Evolutionary conservation across 1,140 invertebrate genomes (phyloP).

Genomic region (Magallana gigas): DNA sequence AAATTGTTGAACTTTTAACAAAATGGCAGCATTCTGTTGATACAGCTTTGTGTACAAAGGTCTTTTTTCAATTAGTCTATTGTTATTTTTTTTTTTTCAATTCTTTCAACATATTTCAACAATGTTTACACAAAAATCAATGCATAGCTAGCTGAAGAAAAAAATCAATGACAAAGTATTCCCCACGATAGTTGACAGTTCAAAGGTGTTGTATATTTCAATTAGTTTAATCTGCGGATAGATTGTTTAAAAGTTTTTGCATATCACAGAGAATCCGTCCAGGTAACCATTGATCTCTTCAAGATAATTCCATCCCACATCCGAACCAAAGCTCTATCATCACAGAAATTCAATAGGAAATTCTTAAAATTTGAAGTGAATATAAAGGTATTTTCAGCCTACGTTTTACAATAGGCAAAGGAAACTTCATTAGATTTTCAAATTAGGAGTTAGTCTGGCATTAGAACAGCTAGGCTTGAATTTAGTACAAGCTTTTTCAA

Average conservation of each 20-base stretch:
- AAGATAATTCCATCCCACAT: not conserved
- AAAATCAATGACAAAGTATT: conserved; percentile 9
- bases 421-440: conserved; percentile 12
- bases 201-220: conserved; percentile 28
- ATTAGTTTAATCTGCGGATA: conserved; percentile 28
- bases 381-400: not conserved
- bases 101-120: not conserved
- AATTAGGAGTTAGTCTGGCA: not conserved
- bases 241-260: conserved; percentile 31
- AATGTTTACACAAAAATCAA: conserved; percentile 11
- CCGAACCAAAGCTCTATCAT: not conserved
- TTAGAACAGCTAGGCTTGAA: not conserved
- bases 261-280: not conserved
- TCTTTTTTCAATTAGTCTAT: not conserved
- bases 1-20: not conserved
- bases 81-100: not conserved
- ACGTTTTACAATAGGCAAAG: not conserved
- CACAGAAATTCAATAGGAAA: not conserved
- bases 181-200: not conserved
- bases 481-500: not conserved
- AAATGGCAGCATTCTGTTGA: not conserved
- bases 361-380: conserved; percentile 2
- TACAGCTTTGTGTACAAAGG: not conserved
- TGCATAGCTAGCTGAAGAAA: not conserved
- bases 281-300: conserved; percentile 20